Conservation (phyloP, 1,140 invertebrate genomes). For the Cherax quadricarinatus region DNA sequence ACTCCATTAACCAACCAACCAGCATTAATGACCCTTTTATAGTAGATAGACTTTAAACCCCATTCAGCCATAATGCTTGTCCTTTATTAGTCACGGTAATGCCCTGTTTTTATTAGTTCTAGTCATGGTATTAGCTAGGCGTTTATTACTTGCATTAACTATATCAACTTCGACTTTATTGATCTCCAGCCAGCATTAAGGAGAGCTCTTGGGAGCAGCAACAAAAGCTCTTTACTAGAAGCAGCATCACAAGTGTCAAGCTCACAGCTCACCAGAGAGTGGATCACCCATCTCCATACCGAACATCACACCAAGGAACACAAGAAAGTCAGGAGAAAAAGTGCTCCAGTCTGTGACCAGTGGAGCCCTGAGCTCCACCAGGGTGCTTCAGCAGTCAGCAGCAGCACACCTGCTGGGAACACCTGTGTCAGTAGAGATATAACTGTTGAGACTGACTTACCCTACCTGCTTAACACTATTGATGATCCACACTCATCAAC, state of each 20-base stretch:
- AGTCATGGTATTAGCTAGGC: too few relatives aligned
- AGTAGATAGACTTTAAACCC: too few relatives aligned
- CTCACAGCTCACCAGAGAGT: constrained; percentile 32
- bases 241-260: constrained; percentile 13
- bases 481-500: constrained; percentile 52
- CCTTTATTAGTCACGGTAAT: too few relatives aligned
- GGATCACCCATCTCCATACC: constrained; percentile 11
- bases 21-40: too few relatives aligned
- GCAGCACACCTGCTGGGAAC: constrained; percentile 9
- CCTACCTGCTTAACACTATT: constrained; percentile 61
- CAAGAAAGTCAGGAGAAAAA: constrained; percentile 28
- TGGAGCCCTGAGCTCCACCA: neutral
- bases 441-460: constrained; percentile 57
- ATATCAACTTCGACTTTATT: too few relatives aligned
- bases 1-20: too few relatives aligned
- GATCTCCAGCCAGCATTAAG: neutral
- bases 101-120: too few relatives aligned
- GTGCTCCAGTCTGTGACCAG: constrained; percentile 2
- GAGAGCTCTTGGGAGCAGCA: neutral
- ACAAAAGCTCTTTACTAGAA: neutral
- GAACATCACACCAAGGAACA: constrained; percentile 9
- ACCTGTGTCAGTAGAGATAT: neutral
- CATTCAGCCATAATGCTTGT: too few relatives aligned
- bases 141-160: too few relatives aligned
- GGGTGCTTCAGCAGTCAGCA: constrained; percentile 12